A percentile compares a stretch with the other conserved stretches of the same genome.
These are phyloP conservation scores for Metaphire vulgaris DNA, from an alignment of 1,140 invertebrate genomes.

Conservation along the genomic window DNA sequence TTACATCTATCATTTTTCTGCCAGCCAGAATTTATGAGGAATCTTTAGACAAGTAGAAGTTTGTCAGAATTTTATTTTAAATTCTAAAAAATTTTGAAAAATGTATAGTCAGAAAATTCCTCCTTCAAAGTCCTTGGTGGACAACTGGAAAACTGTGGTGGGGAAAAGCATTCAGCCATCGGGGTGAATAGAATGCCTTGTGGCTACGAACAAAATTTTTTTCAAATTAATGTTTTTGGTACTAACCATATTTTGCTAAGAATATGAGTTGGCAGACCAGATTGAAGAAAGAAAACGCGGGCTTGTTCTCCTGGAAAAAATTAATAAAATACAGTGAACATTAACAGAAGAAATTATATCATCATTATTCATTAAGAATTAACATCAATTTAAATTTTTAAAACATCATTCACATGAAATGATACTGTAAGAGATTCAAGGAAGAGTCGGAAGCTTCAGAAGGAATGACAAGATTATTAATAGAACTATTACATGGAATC, in stretches of 20 bases:
- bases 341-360: slow-evolving; percentile 9
- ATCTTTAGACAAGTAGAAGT: no score
- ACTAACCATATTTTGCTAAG: slow-evolving; percentile 89
- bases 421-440: slow-evolving; percentile 6
- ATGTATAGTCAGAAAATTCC: background rate
- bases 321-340: background rate
- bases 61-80: no score
- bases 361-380: slow-evolving; percentile 6
- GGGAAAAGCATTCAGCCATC: no score
- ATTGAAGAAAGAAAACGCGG: slow-evolving; percentile 86
- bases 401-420: slow-evolving; percentile 1
- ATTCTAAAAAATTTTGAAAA: no score
- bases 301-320: slow-evolving; percentile 84
- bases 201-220: no score
- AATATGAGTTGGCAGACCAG: slow-evolving; percentile 75
- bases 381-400: slow-evolving; percentile 22
- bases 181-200: no score
- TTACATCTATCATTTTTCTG: no score
- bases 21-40: no score
- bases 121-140: no score
- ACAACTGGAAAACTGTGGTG: no score
- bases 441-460: background rate
- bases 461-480: background rate
- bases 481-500: no score
- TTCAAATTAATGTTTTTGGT: slow-evolving; percentile 19